A percentile compares a stretch with the other conserved stretches of the same genome.
Conservation (phyloP, 2,113 vertebrate species). For the Bubo blakistoni region DNA sequence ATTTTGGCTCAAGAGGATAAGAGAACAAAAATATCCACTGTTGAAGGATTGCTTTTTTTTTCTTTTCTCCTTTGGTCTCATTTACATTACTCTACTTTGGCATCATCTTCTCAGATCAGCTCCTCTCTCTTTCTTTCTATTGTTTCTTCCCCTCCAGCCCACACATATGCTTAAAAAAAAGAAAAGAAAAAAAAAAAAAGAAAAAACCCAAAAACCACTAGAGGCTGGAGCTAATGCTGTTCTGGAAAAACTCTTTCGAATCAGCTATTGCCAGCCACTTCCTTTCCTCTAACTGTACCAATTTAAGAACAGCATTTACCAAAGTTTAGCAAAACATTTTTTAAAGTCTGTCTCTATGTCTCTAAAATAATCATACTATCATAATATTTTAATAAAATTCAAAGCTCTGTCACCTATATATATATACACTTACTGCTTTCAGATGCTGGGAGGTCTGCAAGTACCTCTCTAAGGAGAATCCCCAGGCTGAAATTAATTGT, state of each 20-base stretch:
- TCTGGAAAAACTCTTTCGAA: not conserved
- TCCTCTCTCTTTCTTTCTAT: not conserved
- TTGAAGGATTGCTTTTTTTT: not conserved
- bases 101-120: not conserved
- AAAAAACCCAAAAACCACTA: not conserved
- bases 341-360: not conserved
- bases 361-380: not conserved
- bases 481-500: not conserved
- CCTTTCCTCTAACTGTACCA: not conserved
- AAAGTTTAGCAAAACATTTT: not conserved
- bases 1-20: not conserved
- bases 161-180: not conserved
- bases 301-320: not conserved
- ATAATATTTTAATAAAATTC: not conserved
- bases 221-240: not conserved
- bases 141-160: not conserved
- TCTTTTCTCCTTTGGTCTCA: not conserved
- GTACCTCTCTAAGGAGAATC: not conserved
- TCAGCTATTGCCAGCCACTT: constrained; percentile 18
- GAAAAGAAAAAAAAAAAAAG: not conserved
- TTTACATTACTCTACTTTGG: not conserved
- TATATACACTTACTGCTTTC: not conserved
- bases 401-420: not conserved
- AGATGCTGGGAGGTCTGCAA: not conserved
- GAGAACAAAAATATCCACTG: constrained; percentile 1